Evolutionary conservation across 2,113 vertebrate genomes (phyloP).

Genomic region (Coracopsis vasa): DNA sequence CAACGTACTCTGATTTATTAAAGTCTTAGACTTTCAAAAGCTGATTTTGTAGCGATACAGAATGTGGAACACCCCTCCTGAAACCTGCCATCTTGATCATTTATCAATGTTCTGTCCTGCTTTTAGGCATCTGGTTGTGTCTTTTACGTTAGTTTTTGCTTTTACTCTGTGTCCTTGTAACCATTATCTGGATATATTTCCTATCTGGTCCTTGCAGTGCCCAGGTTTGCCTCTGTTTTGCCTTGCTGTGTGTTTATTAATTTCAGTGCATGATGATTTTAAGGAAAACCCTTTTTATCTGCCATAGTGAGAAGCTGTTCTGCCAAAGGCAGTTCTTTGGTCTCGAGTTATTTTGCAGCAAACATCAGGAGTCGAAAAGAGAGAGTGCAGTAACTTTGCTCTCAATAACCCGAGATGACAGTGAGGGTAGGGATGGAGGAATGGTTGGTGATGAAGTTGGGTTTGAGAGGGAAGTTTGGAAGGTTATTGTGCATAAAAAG

Average conservation of each 20-base stretch:
- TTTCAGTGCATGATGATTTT: background rate
- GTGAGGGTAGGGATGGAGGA: background rate
- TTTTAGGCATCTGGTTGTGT: background rate
- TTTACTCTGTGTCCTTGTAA: background rate
- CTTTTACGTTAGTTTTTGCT: background rate
- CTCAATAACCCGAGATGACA: accelerated
- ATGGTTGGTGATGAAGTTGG: background rate
- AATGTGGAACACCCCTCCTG: background rate
- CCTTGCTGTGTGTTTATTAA: background rate
- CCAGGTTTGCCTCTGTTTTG: background rate
- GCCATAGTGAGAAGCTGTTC: background rate
- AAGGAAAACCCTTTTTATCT: background rate
- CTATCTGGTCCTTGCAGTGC: background rate
- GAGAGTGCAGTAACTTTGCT: background rate
- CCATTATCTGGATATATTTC: background rate
- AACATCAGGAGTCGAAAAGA: background rate
- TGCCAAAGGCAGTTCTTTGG: background rate
- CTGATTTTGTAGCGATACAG: background rate
- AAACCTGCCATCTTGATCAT: background rate
- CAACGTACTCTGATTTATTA: background rate
- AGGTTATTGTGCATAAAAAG: background rate
- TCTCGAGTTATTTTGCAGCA: background rate
- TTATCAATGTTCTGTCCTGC: background rate
- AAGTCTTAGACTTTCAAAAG: background rate
- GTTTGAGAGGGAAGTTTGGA: background rate